Conservation (phyloP, 1,140 invertebrate species). For the Rhopalosiphum maidis region DNA sequence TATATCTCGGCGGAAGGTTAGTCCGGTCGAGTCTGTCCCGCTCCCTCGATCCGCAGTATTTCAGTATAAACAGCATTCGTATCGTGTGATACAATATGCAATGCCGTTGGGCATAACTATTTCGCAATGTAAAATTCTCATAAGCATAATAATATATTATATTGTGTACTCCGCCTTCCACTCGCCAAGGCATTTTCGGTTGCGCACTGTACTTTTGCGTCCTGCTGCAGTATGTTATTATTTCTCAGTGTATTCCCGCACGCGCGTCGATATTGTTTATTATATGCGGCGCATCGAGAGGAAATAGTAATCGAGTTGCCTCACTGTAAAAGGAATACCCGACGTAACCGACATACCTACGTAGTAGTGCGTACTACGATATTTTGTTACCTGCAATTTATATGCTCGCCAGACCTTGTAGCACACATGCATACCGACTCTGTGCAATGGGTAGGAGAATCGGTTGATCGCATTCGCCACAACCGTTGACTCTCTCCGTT, state of each 20-base stretch:
- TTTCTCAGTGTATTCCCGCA: background rate
- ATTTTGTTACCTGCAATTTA: background rate
- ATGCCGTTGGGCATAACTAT: no score
- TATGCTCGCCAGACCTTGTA: background rate
- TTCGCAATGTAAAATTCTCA: background rate
- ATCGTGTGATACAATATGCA: no score
- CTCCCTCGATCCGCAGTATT: no score
- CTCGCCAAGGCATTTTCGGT: background rate
- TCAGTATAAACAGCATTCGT: no score
- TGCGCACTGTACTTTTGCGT: background rate
- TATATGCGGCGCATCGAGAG: background rate
- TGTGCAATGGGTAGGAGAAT: background rate
- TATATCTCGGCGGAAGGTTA: no score
- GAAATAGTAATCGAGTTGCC: background rate
- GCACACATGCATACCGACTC: background rate
- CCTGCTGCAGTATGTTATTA: background rate
- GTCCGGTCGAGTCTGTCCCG: no score
- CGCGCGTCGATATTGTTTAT: background rate
- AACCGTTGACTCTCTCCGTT: background rate
- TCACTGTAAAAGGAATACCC: background rate
- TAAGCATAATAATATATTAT: background rate
- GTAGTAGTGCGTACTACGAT: no score
- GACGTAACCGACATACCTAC: background rate
- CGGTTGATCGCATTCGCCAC: background rate
- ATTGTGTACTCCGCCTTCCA: no score